Conservation (phyloP, 2,888 invertebrate species). For the Exocentrus adspersus region DNA sequence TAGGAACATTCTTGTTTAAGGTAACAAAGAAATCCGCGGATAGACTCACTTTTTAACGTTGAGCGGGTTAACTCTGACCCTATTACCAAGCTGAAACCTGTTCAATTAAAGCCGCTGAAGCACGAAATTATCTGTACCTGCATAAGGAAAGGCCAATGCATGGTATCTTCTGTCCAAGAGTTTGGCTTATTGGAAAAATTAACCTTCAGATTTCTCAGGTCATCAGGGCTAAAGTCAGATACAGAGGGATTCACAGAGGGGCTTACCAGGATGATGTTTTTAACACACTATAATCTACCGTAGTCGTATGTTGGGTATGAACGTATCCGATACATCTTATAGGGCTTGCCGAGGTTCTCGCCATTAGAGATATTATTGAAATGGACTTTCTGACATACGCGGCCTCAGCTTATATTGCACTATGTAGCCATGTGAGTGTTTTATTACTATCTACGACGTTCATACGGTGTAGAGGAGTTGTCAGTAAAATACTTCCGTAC, state of each 20-base stretch:
- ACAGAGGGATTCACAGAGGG: slow-evolving; percentile 1
- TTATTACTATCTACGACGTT: too few relatives aligned
- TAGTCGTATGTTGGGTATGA: neutral
- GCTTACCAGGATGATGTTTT: slow-evolving; percentile 14
- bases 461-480: too few relatives aligned
- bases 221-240: neutral
- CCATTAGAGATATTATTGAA: too few relatives aligned
- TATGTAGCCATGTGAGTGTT: too few relatives aligned
- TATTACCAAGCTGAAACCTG: neutral
- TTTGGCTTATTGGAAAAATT: neutral
- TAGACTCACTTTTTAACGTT: too few relatives aligned
- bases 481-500: too few relatives aligned
- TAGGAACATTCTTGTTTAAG: slow-evolving; percentile 4
- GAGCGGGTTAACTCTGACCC: neutral
- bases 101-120: slow-evolving; percentile 1
- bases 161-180: slow-evolving; percentile 3
- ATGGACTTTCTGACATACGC: too few relatives aligned
- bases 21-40: neutral
- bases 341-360: too few relatives aligned
- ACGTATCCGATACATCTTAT: neutral
- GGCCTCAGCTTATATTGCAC: too few relatives aligned
- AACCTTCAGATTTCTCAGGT: neutral
- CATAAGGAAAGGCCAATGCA: slow-evolving; percentile 8
- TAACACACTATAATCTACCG: slow-evolving; percentile 5
- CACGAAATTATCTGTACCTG: neutral